Base-by-base conservation (phyloP, 2,797 vertebrate genomes). In the Lateolabrax maculatus region DNA sequence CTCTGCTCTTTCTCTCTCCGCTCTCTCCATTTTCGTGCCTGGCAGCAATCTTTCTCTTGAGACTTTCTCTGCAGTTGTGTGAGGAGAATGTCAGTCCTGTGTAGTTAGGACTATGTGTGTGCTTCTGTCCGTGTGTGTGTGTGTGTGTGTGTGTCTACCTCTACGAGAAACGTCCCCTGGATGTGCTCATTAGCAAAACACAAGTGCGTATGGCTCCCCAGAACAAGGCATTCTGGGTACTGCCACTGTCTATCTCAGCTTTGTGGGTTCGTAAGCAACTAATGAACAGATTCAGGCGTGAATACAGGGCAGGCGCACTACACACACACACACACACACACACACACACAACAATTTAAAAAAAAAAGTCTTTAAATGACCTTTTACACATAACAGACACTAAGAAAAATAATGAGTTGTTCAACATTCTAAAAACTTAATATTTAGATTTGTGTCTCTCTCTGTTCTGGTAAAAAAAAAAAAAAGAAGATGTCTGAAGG, bases 161-260 rank as follows among this genome's bases (percentile, higher is more conserved):
- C 51, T 37, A 72, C 12, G 0, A 71, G 44, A 85, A 86, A 78
- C 77, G 71, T 92, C 85, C 88, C 83, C 90, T 92, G 82, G 67
- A 92, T 90, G 88, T 83, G 89, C 89, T 94, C 91, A 93, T 93
- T 94, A 92, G 89, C 84, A 88, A 91, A 90, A 88, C 85, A 91
- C 84, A 78, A 91, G 83, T 89, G 85, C 25, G 75, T 78, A 84
- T 75, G 67, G 76, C 57, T 87, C 84, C 84, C 71, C 76, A 84
- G 81, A 93, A 91, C 75, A 89, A 85, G 80, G 91, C 85, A 93
- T 91, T 92, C 67, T 93, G 88, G 92, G 89, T 89, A 91, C 64
- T 73, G 74, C 64, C 71, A 78, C 87, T 81, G 77, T 82, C 86
- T 84, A 49, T 83, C 70, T 86, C 29, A 64, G 76, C 75, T 79